Conservation (phyloP, 2,888 invertebrate genomes). For the Pinctada fucata region DNA sequence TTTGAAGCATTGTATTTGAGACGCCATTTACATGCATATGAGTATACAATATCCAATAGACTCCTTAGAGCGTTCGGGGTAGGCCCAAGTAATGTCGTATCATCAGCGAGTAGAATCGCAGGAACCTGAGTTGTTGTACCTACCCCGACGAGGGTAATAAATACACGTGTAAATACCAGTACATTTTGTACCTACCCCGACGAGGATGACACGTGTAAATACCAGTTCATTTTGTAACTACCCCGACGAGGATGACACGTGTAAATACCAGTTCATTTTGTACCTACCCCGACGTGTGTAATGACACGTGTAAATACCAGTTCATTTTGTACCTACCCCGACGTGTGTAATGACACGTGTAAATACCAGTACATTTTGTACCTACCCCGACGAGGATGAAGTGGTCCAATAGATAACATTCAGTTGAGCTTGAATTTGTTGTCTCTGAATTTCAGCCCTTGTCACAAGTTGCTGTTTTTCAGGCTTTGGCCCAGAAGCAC, state of each 20-base stretch:
- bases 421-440: conserved; percentile 31
- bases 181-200: conserved; percentile 34
- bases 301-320: background rate
- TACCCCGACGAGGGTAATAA: too few species aligned
- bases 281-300: conserved; percentile 42
- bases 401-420: conserved; percentile 38
- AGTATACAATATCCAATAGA: too few species aligned
- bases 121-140: too few species aligned
- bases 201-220: conserved; percentile 21
- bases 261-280: background rate
- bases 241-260: conserved; percentile 37
- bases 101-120: too few species aligned
- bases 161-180: too few species aligned
- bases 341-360: conserved; percentile 8
- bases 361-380: background rate
- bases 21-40: too few species aligned
- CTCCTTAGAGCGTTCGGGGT: too few species aligned
- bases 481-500: conserved; percentile 30
- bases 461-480: conserved; percentile 43
- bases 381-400: conserved; percentile 42
- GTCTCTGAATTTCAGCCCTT: conserved; percentile 13
- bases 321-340: conserved; percentile 30
- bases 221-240: conserved; percentile 8
- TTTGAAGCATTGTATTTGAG: too few species aligned
- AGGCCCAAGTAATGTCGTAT: too few species aligned